A percentile compares a stretch with the other conserved stretches of the same genome.
These are phyloP conservation scores for Babylonia areolata DNA, from an alignment of 1,140 invertebrate species.

Conservation along the genomic window DNA sequence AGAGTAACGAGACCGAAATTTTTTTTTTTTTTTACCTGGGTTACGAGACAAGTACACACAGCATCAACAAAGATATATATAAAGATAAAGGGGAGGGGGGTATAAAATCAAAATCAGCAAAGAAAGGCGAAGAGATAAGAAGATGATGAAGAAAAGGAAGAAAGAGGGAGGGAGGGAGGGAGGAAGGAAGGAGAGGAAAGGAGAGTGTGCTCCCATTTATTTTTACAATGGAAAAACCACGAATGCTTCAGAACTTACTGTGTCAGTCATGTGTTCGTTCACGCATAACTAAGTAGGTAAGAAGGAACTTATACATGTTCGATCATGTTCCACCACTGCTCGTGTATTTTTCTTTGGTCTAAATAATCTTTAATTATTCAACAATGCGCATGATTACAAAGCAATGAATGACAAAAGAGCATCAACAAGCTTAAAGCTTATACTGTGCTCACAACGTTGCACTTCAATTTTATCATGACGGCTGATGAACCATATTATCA, in stretches of 20 bases:
- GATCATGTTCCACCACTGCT: neutral
- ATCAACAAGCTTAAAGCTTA: too few relatives aligned
- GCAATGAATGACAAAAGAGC: too few relatives aligned
- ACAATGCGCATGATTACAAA: too few relatives aligned
- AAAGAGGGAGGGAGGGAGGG: constrained; percentile 5
- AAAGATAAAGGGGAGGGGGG: neutral
- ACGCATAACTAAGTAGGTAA: too few relatives aligned
- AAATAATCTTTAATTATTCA: too few relatives aligned
- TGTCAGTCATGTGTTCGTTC: neutral
- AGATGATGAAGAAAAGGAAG: constrained; percentile 2
- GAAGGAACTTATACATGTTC: neutral
- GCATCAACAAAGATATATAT: neutral
- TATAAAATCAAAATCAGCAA: neutral
- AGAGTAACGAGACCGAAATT: neutral
- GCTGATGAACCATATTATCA: too few relatives aligned
- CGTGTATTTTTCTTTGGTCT: neutral
- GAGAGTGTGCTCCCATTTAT: neutral
- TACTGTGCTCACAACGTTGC: too few relatives aligned
- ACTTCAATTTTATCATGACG: too few relatives aligned
- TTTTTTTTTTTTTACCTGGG: too few relatives aligned
- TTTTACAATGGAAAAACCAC: too few relatives aligned
- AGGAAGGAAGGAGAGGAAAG: neutral
- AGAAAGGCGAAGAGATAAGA: neutral
- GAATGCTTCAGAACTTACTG: too few relatives aligned
- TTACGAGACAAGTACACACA: neutral